phyloP scores from a whole-genome alignment of 2,797 vertebrate genomes.

The Poecilia wingei region DNA sequence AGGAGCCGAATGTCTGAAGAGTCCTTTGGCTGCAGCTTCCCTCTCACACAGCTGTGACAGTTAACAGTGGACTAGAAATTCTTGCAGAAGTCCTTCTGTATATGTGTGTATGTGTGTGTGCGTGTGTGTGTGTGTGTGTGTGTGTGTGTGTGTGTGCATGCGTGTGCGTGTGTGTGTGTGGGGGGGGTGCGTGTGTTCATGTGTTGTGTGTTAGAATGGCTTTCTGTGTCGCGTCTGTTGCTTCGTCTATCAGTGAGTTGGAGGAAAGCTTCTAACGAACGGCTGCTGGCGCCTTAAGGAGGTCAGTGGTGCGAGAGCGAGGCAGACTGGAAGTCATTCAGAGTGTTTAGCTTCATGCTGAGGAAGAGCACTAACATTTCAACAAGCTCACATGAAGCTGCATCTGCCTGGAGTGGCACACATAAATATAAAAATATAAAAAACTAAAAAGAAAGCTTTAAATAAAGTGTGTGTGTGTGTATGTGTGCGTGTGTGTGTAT shows the following conservation, averaged over 20 bases:
- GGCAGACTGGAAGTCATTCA: constrained; percentile 79
- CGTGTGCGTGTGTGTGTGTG: constrained; percentile 1
- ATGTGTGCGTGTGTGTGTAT: constrained; percentile 40
- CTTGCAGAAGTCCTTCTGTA: constrained; percentile 48
- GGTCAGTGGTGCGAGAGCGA: constrained; percentile 75
- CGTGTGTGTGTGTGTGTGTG: constrained; percentile 23
- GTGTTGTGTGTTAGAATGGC: constrained; percentile 16
- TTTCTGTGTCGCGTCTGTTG: background rate
- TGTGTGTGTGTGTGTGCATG: background rate
- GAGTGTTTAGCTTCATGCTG: constrained; percentile 75
- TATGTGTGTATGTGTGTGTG: constrained; percentile 38
- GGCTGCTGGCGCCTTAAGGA: constrained; percentile 70
- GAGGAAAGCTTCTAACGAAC: constrained; percentile 53
- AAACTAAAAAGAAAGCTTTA: constrained; percentile 58
- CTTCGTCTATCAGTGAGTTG: constrained; percentile 16
- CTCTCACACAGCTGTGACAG: constrained; percentile 49
- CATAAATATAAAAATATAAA: constrained; percentile 82
- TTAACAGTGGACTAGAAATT: constrained; percentile 63
- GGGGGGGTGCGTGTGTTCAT: too few relatives aligned
- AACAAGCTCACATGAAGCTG: constrained; percentile 61
- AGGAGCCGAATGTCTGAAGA: constrained; percentile 65
- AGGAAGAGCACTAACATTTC: constrained; percentile 72
- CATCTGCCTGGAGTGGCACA: constrained; percentile 63
- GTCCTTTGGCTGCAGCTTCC: constrained; percentile 77
- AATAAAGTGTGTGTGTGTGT: constrained; percentile 59